These are phyloP conservation scores for Astyanax mexicanus DNA, from an alignment of 2,797 vertebrate genomes.

Conservation along the genomic window DNA sequence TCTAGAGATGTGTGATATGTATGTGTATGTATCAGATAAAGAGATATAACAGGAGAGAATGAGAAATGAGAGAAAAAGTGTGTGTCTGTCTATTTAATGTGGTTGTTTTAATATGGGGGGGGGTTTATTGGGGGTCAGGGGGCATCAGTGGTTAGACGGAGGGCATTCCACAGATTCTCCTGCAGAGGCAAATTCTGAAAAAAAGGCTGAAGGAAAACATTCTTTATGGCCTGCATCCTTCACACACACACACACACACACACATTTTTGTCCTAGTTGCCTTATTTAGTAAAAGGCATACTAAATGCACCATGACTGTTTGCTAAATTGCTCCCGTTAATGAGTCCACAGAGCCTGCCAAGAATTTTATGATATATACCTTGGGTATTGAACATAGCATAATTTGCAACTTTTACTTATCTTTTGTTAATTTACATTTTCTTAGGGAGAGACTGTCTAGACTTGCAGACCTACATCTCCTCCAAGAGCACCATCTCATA, in stretches of 20 bases:
- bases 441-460: not conserved
- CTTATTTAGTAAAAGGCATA: slow-evolving; percentile 54
- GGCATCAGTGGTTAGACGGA: slow-evolving; percentile 63
- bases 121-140: slow-evolving; percentile 61
- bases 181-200: slow-evolving; percentile 45
- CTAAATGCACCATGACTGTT: slow-evolving; percentile 33
- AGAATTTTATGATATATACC: slow-evolving; percentile 36
- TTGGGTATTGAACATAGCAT: slow-evolving; percentile 35
- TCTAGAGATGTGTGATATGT: not conserved
- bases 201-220: slow-evolving; percentile 53
- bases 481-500: not conserved
- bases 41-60: not conserved
- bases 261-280: slow-evolving; percentile 50
- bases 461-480: not conserved
- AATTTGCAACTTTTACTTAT: slow-evolving; percentile 17
- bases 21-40: not conserved
- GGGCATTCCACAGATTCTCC: slow-evolving; percentile 78
- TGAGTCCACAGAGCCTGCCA: slow-evolving; percentile 16
- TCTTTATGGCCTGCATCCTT: slow-evolving; percentile 53
- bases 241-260: not conserved
- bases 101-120: slow-evolving; percentile 31
- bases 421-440: slow-evolving; percentile 18
- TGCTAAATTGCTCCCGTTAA: slow-evolving; percentile 41
- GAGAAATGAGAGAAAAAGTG: not conserved
- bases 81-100: slow-evolving; percentile 30